These are phyloP conservation scores for Oryzias dopingdopingensis DNA, from an alignment of 2,797 vertebrate species.

Conservation along the genomic window DNA sequence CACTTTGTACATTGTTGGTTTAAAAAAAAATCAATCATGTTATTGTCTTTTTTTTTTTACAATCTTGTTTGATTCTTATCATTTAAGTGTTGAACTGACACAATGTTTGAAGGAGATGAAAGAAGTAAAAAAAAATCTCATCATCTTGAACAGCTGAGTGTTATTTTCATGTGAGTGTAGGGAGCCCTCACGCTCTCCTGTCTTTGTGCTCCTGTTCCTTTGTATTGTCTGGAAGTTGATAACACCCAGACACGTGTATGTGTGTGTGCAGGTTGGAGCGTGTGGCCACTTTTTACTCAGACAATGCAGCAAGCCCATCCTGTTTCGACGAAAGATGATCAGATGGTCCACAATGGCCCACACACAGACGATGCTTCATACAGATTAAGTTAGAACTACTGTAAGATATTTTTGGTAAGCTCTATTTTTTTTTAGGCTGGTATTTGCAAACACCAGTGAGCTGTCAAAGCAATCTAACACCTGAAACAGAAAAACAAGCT, in stretches of 20 bases:
- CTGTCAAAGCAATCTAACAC: no score
- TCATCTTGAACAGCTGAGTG: slow-evolving; percentile 25
- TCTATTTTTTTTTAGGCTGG: no score
- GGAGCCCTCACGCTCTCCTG: slow-evolving; percentile 59
- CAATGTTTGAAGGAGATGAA: slow-evolving; percentile 13
- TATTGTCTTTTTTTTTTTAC: neutral
- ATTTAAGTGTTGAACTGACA: slow-evolving; percentile 2
- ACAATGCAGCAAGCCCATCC: slow-evolving; percentile 64
- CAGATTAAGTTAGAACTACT: neutral
- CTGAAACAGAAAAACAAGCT: no score
- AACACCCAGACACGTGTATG: slow-evolving; percentile 65
- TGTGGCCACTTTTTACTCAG: slow-evolving; percentile 41
- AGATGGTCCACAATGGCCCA: slow-evolving; percentile 38
- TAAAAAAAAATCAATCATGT: slow-evolving; percentile 23
- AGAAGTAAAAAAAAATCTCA: slow-evolving; percentile 12
- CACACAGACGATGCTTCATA: slow-evolving; percentile 2
- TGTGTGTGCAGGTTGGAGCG: slow-evolving; percentile 16
- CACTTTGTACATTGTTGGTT: slow-evolving; percentile 14
- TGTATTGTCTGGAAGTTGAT: slow-evolving; percentile 71
- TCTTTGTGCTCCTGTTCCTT: slow-evolving; percentile 71
- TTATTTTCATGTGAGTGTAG: slow-evolving; percentile 39
- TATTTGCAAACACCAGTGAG: no score
- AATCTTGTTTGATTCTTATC: neutral
- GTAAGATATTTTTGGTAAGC: no score
- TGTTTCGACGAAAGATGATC: slow-evolving; percentile 44